Percentiles rank a stretch among this genome's conserved stretches.
phyloP scores from a whole-genome alignment of 1,140 invertebrate genomes.

The Drosophila nasuta region DNA sequence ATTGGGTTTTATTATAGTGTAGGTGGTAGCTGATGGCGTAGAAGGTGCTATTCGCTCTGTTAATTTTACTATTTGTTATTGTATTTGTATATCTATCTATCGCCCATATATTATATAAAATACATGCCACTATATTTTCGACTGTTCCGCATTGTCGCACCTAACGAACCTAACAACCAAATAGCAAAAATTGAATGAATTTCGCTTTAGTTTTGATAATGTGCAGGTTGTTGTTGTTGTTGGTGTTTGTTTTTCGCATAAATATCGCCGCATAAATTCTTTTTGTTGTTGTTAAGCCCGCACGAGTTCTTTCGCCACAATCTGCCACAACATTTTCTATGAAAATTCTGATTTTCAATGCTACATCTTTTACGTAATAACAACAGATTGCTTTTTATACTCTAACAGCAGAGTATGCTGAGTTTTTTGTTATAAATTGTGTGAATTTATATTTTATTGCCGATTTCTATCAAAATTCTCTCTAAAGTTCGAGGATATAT shows the following conservation, averaged over 20 bases:
- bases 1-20: conserved; percentile 11
- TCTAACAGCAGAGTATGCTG: not conserved
- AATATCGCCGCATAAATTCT: conserved; percentile 29
- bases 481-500: too few relatives aligned
- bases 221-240: conserved; percentile 62
- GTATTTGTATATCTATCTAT: conserved; percentile 12
- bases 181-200: conserved; percentile 57
- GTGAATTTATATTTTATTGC: too few relatives aligned
- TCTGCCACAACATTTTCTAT: conserved; percentile 45
- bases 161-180: conserved; percentile 36
- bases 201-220: conserved; percentile 49
- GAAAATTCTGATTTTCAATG: conserved; percentile 59
- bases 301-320: conserved; percentile 35
- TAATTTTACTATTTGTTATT: conserved; percentile 13
- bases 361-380: conserved; percentile 61
- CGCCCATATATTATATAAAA: conserved; percentile 31
- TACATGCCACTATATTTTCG: conserved; percentile 13
- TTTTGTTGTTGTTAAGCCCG: conserved; percentile 39
- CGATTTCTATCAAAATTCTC: too few relatives aligned
- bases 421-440: not conserved
- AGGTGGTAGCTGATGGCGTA: conserved; percentile 6
- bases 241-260: conserved; percentile 37
- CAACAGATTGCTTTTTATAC: not conserved
- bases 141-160: conserved; percentile 75
- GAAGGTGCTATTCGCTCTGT: conserved; percentile 16